A percentile compares a stretch with the other conserved stretches of the same genome.
Conservation (phyloP, 2,888 invertebrate species). For the Erebia aethiops region DNA sequence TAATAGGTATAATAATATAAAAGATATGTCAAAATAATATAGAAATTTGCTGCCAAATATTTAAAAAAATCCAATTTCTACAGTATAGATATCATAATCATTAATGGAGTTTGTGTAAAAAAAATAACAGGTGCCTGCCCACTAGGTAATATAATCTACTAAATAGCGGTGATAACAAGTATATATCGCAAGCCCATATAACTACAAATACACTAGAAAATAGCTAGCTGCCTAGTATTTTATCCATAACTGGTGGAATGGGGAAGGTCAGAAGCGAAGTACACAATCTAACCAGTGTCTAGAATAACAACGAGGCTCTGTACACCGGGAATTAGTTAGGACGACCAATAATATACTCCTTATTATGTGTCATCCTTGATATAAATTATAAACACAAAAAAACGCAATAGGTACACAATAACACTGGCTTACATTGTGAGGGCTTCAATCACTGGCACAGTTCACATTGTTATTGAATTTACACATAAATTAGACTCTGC, state of each 20-base stretch:
- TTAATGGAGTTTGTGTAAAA: too few species aligned
- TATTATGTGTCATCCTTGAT: conserved; percentile 47
- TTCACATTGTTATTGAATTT: conserved; percentile 62
- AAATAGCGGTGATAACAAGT: too few species aligned
- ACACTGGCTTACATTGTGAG: conserved; percentile 63
- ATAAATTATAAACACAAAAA: conserved; percentile 41
- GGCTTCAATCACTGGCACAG: conserved; percentile 50
- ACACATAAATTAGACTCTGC: conserved; percentile 46
- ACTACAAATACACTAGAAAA: background rate
- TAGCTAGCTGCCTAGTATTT: background rate
- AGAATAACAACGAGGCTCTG: conserved; percentile 5
- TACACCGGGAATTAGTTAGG: background rate
- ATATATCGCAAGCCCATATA: too few species aligned
- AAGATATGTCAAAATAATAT: too few species aligned
- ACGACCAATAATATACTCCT: conserved; percentile 43
- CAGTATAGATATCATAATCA: too few species aligned
- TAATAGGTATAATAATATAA: too few species aligned
- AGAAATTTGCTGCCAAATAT: too few species aligned
- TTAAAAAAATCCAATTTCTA: too few species aligned
- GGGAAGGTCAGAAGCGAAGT: background rate
- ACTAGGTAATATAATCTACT: too few species aligned
- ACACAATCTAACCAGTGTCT: background rate
- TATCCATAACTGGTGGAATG: background rate
- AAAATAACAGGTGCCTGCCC: too few species aligned
- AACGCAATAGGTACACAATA: conserved; percentile 50